Conservation (phyloP, 2,888 invertebrate genomes). For the Dicyrtomina minuta region DNA sequence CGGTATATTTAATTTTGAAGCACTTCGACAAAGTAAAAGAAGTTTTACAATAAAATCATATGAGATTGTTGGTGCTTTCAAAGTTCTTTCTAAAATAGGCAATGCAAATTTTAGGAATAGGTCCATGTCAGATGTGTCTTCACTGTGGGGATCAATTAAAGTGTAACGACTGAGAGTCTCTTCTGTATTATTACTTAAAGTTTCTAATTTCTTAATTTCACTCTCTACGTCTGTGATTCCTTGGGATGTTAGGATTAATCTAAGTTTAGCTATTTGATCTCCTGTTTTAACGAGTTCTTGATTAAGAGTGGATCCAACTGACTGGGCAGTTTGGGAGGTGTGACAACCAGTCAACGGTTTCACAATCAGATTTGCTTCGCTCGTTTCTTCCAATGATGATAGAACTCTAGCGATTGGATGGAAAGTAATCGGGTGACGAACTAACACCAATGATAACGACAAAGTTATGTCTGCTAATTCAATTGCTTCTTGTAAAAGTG, state of each 20-base stretch:
- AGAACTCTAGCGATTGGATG: constrained; percentile 9
- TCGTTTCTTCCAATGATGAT: neutral
- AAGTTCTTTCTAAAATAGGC: constrained; percentile 11
- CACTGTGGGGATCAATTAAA: neutral
- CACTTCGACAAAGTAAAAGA: constrained; percentile 13
- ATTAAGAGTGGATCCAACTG: neutral
- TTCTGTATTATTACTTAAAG: constrained; percentile 22
- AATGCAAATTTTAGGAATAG: constrained; percentile 26
- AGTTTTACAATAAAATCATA: constrained; percentile 30
- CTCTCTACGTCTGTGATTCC: constrained; percentile 26
- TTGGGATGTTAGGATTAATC: neutral
- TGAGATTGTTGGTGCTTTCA: constrained; percentile 9
- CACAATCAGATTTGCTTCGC: constrained; percentile 1
- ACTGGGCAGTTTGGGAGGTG: neutral
- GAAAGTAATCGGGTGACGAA: neutral
- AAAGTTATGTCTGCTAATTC: constrained; percentile 24
- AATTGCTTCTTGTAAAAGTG: constrained; percentile 22
- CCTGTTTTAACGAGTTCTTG: neutral
- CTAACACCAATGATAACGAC: neutral
- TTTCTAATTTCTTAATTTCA: constrained; percentile 27
- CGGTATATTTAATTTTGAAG: constrained; percentile 21
- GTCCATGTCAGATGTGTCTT: constrained; percentile 22
- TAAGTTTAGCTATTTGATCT: neutral
- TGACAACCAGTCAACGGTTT: neutral
- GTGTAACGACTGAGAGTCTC: constrained; percentile 32